Base-by-base conservation (phyloP, 2,888 invertebrate species). In the Apotomis capreana region DNA sequence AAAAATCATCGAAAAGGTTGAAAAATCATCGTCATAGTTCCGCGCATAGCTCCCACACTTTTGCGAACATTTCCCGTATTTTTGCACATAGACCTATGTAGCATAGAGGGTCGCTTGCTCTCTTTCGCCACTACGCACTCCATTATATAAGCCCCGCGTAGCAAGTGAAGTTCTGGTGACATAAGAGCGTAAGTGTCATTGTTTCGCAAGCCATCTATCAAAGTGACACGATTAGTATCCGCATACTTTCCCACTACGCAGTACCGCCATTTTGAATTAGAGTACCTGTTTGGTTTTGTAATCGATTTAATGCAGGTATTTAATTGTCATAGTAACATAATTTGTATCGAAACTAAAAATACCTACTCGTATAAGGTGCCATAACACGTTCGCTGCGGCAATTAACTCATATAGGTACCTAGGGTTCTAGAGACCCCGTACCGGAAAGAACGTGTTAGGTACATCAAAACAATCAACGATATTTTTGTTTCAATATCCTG, bases 191-290 rank as follows among this genome's bases (percentile, higher is more conserved):
- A 63, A 44, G 44, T 4, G 63, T 5, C 69, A 10, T 63, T 58
- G 69, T 72, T 74, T 71, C 68, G 63, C 59, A 40, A 59, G 54
- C 68, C 63, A 75, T 76, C 76, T 75, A 75, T 76, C 75, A 76
- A 70, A 69, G 74, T 75, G 74, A 69, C 72, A 68, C 68, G 75
- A 76, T 75, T 76, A 76, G 76, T 62, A 60, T 64, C 68, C 72
- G 64, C 73, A 74, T 70, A 75, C 69, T 75, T 74, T 75, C 68
- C 8, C 70, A 59, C 62, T 67, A 59, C 26, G 62, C 65, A 70
- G 59, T 67, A n/a, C 59, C 54, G 73, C 74, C 73, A 70, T 71
- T 70, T 74, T 74, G 67, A 51, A 67, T 67, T 58, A 40, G 68
- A 44, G 46, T 67, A 54, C 60, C 58, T 74, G 73, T 73, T 74